phyloP scores from a whole-genome alignment of 2,113 vertebrate species.

The Grantiella picta region DNA sequence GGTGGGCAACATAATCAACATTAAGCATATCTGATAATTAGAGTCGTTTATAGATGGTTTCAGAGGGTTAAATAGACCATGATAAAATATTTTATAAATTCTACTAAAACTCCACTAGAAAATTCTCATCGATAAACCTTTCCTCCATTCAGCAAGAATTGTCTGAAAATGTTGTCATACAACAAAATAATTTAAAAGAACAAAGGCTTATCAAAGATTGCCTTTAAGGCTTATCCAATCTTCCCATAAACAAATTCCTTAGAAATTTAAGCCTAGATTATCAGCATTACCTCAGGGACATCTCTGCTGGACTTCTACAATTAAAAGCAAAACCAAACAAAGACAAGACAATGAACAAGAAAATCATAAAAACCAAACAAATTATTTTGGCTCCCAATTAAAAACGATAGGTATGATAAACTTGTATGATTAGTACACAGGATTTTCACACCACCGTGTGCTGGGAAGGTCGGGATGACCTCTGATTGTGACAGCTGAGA shows the following conservation, averaged over 20 bases:
- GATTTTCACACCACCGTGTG: not conserved
- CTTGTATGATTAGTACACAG: not conserved
- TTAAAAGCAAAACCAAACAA: not conserved
- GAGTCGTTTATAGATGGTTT: not conserved
- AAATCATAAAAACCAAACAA: not conserved
- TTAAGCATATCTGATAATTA: not conserved
- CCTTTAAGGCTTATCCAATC: not conserved
- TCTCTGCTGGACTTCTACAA: not conserved
- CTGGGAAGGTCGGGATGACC: conserved; percentile 22
- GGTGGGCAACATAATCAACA: not conserved
- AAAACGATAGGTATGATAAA: not conserved
- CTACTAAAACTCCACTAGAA: not conserved
- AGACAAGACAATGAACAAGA: not conserved
- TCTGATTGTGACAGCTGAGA: conserved; percentile 30
- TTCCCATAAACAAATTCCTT: not conserved
- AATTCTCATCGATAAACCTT: not conserved
- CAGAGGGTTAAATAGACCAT: not conserved
- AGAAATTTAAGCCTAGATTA: not conserved
- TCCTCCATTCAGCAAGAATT: not conserved
- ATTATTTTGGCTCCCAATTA: not conserved
- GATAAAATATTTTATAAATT: not conserved
- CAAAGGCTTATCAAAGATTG: not conserved
- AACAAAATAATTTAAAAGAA: not conserved
- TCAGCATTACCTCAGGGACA: not conserved
- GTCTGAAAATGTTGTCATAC: not conserved